Conservation (phyloP, 2,888 invertebrate genomes). For the Parthenolecanium corni region DNA sequence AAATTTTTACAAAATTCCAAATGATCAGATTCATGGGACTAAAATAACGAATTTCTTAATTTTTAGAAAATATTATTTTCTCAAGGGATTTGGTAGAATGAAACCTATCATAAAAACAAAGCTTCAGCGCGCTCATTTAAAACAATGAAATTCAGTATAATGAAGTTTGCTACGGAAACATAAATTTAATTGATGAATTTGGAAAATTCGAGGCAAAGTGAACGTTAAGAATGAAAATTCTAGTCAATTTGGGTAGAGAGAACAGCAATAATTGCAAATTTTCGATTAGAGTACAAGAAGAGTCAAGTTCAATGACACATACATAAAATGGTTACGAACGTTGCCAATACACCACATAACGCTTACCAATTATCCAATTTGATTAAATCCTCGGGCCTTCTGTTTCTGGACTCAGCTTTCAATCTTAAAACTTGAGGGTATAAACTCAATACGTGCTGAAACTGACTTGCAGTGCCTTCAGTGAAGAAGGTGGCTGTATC, state of each 20-base stretch:
- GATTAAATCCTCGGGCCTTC: conserved; percentile 87
- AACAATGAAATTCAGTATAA: neutral
- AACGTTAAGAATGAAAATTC: no score
- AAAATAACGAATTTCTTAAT: neutral
- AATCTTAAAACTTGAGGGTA: conserved; percentile 83
- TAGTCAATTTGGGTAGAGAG: no score
- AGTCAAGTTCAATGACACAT: conserved; percentile 9
- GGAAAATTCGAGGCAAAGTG: no score
- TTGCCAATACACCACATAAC: neutral
- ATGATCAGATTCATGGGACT: neutral
- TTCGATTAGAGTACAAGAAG: neutral
- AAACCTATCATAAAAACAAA: neutral
- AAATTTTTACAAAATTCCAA: neutral
- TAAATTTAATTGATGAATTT: no score
- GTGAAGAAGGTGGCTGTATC: conserved; percentile 89
- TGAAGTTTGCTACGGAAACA: no score
- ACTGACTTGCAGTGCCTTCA: conserved; percentile 70
- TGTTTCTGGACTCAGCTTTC: conserved; percentile 80
- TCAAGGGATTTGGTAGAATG: no score
- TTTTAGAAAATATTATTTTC: neutral
- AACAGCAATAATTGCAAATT: no score
- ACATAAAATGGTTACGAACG: neutral
- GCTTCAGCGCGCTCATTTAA: conserved; percentile 4
- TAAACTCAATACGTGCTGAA: conserved; percentile 76
- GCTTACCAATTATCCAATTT: conserved; percentile 90